These are phyloP conservation scores for Eudasyphora cyanicolor DNA, from an alignment of 2,888 invertebrate species.

Conservation along the genomic window DNA sequence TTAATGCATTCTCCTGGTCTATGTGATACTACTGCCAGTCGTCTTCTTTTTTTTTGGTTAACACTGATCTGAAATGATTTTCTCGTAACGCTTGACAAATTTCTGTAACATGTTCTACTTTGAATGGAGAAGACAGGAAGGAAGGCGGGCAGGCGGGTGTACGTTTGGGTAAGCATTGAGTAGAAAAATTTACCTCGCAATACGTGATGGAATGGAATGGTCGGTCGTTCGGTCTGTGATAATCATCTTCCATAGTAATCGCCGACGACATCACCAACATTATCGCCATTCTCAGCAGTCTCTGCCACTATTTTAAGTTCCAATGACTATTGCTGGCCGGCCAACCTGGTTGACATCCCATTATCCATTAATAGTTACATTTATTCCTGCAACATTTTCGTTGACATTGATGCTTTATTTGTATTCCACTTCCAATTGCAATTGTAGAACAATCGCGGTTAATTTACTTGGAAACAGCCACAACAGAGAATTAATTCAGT, in stretches of 20 bases:
- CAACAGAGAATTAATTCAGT: too few relatives aligned
- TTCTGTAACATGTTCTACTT: constrained; percentile 65
- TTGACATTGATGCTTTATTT: not conserved
- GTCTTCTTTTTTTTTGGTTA: constrained; percentile 41
- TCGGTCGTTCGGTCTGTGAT: too few relatives aligned
- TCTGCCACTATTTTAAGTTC: not conserved
- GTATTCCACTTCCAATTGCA: not conserved
- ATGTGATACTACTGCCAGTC: constrained; percentile 7
- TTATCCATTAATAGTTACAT: not conserved
- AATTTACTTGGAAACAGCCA: too few relatives aligned
- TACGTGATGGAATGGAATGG: not conserved
- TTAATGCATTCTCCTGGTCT: constrained; percentile 12
- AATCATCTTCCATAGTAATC: too few relatives aligned
- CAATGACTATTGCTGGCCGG: too few relatives aligned
- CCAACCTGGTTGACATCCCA: not conserved
- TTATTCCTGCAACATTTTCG: not conserved
- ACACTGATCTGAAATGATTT: constrained; percentile 71
- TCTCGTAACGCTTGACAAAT: constrained; percentile 78
- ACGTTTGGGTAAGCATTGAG: not conserved
- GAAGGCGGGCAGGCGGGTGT: too few relatives aligned
- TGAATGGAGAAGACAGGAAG: constrained; percentile 36
- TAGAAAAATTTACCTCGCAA: constrained; percentile 5
- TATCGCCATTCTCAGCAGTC: not conserved
- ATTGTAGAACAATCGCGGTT: too few relatives aligned
- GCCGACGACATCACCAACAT: not conserved